Evolutionary conservation across 2,888 invertebrate species (phyloP), one percentile per base, ranked within the genome.

Genomic region (Perdita meconis): DNA sequence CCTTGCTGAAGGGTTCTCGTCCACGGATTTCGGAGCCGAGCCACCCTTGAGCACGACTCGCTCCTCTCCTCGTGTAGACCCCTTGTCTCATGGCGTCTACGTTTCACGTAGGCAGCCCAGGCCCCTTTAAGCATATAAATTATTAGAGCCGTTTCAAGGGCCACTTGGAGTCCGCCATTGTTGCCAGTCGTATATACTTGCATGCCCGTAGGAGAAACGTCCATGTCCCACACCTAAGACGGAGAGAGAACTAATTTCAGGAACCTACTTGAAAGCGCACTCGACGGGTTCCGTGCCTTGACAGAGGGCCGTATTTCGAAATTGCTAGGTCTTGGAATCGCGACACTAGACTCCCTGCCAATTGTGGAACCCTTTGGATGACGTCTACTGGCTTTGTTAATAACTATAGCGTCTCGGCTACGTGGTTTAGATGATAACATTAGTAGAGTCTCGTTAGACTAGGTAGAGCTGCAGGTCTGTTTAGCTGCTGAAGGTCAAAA

Each of bases 61-160:
- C 83, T 84, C 81, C 70, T 84, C 82, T 78, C 65, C 38, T 74
- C 69, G 67, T 22, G 47, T 71, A 74, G 74, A 73, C 80, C 80
- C 81, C 83, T 81, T 83, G 80, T 83, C 80, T 85, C 81, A 68
- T 76, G 80, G 82, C 80, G 80, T 83, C 86, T 87, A 86, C 83
- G 82, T 86, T 88, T 86, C 87, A 82, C 82, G 82, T 86, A 82
- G 86, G 74, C 79, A 81, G 68, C 44, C 70, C 80, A 79, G 84
- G 81, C 86, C 87, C 86, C 86, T 89, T 88, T 87, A 87, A 89
- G 87, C 89, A 87, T 89, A 90, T 90, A 89, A 90, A 90, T 90
- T 90, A 90, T 90, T 89, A 90, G 90, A 88, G 88, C 87, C 82
- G 86, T 83, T 86, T 90, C 87, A 85, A 90, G 89, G 81, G 87